A percentile compares a stretch with the other conserved stretches of the same genome.
Evolutionary conservation across 2,113 vertebrate genomes (phyloP).

Genomic region (Pygoscelis adeliae): DNA sequence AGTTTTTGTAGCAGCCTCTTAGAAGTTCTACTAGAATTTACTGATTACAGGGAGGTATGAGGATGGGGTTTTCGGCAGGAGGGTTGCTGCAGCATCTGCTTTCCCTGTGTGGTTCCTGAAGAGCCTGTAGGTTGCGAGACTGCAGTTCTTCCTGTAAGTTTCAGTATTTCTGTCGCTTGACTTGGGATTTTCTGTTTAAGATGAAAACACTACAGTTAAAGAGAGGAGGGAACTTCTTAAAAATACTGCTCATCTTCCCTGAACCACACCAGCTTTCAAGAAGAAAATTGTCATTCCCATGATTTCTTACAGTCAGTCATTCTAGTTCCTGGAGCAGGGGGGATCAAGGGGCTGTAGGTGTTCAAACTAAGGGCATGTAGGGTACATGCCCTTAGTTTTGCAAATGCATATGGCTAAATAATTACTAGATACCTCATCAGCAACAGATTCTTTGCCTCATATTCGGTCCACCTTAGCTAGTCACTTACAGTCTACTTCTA

Average conservation of each 20-base stretch:
- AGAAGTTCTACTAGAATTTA: background rate
- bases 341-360: background rate
- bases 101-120: background rate
- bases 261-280: background rate
- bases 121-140: background rate
- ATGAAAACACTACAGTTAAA: rapidly evolving
- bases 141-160: background rate
- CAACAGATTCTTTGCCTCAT: background rate
- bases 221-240: background rate
- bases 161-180: background rate
- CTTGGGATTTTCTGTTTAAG: background rate
- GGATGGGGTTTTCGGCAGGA: background rate
- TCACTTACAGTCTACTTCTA: background rate
- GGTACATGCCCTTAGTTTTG: background rate
- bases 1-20: background rate
- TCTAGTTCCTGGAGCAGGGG: no score
- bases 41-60: background rate
- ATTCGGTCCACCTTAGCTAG: background rate
- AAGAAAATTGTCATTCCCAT: background rate
- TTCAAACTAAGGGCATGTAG: background rate
- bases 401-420: background rate
- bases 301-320: no score
- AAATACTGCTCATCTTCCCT: background rate
- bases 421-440: background rate
- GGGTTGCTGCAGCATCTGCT: background rate